Evolutionary conservation across 2,797 vertebrate genomes (phyloP), one percentile per base, ranked within the genome.

Genomic region (Gastrophryne carolinensis): DNA sequence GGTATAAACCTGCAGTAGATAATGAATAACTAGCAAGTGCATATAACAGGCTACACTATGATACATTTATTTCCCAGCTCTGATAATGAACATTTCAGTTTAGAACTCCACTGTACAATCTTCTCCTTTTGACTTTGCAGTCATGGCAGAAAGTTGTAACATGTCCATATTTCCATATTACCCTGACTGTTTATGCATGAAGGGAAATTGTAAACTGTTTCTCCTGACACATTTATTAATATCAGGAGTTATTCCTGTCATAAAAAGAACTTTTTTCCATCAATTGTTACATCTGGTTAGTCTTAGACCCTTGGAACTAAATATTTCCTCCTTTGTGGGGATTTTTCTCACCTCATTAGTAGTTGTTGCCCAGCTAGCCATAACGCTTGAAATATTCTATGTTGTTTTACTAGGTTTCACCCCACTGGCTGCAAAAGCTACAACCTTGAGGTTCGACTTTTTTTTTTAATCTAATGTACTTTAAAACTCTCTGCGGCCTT

Each of bases 351-450:
- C 61, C 75, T 78, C 75, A 78, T 78, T 78, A 72, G 75, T 54
- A 78, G 75, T 78, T 78, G 54, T 72, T 72, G 68, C 75, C 68
- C 62, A 72, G 75, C 61, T 72, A 58, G 68, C 75, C 68, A 78
- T 72, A 78, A 65, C 75, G 66, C 65, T 78, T 66, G 61, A 72
- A 65, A 66, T 58, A 72, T 72, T 78, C 68, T 52, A 32, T 72
- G 68, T 72, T 78, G 75, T 78, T 78, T 78, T 78, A 78, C 68
- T 72, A 56, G 64, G 75, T 72, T 78, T 78, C 75, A 78, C 75
- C 68, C 75, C 75, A 78, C 75, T 78, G 75, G 68, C 68, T 78
- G 61, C 75, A 60, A 78, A 77, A 78, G 68, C 68, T 72, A 65
- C 75, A 78, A 78, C 75, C 75, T 78, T 78, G 75, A 66, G 61